phyloP scores from a whole-genome alignment of 2,888 invertebrate species.

The Hybos culiciformis region DNA sequence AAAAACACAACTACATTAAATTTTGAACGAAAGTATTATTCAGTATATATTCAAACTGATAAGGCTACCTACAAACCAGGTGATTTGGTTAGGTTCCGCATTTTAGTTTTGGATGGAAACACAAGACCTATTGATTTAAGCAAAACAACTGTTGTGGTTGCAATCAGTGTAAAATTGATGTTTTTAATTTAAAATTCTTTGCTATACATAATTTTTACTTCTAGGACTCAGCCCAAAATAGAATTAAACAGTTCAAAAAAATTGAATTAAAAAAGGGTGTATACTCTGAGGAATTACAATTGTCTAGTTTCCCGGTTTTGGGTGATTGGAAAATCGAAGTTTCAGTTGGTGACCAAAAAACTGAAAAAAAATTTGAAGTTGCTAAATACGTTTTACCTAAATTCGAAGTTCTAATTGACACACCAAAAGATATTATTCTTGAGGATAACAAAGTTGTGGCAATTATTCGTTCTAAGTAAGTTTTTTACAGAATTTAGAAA shows the following conservation, averaged over 20 bases:
- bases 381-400: slow-evolving; percentile 86
- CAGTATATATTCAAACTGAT: slow-evolving; percentile 82
- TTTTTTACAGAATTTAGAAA: too few species aligned
- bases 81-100: slow-evolving; percentile 58
- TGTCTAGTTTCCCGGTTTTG: slow-evolving; percentile 70
- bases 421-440: slow-evolving; percentile 70
- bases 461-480: slow-evolving; percentile 70
- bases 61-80: slow-evolving; percentile 83
- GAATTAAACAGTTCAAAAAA: slow-evolving; percentile 66
- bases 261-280: slow-evolving; percentile 57
- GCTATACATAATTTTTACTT: too few species aligned
- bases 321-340: slow-evolving; percentile 79
- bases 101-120: slow-evolving; percentile 58
- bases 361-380: slow-evolving; percentile 42
- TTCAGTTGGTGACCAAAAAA: slow-evolving; percentile 37
- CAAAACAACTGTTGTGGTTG: slow-evolving; percentile 24
- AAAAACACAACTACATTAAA: slow-evolving; percentile 55
- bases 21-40: slow-evolving; percentile 51
- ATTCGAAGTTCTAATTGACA: slow-evolving; percentile 73
- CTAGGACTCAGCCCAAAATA: slow-evolving; percentile 62
- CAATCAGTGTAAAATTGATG: slow-evolving; percentile 19
- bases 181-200: background rate
- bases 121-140: slow-evolving; percentile 46
- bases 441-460: slow-evolving; percentile 64
- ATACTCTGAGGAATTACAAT: slow-evolving; percentile 56